Percentiles rank a stretch among this genome's conserved stretches.
Evolutionary conservation across 2,113 vertebrate genomes (phyloP).

Genomic region (Sclerurus mexicanus): DNA sequence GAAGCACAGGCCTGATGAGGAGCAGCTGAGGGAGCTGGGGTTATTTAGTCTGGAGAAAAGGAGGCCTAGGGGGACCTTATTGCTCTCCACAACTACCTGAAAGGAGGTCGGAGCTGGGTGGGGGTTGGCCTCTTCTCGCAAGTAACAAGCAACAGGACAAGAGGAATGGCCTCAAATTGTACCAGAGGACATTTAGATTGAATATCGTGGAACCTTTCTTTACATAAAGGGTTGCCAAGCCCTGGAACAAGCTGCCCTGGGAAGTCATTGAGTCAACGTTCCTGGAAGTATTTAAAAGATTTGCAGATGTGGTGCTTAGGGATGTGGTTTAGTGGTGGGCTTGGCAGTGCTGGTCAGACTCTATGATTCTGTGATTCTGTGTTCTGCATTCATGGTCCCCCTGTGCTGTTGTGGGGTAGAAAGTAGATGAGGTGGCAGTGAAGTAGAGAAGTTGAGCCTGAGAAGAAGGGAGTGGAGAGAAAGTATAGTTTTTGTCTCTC

Average conservation of each 20-base stretch:
- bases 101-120: not conserved
- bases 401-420: not conserved
- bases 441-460: not conserved
- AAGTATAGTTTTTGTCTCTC: not conserved
- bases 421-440: not conserved
- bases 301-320: not conserved
- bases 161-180: not conserved
- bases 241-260: not conserved
- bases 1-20: not conserved
- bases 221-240: not conserved
- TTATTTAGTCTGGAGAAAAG: not conserved
- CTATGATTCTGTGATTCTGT: not conserved
- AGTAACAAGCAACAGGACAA: not conserved
- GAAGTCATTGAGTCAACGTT: not conserved
- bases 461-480: not conserved
- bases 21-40: not conserved
- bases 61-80: not conserved
- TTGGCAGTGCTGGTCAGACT: not conserved
- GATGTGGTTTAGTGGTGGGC: not conserved
- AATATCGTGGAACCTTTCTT: not conserved
- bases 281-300: not conserved
- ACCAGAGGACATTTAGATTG: not conserved
- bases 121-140: accelerated
- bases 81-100: not conserved
- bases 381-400: not conserved